A percentile compares a stretch with the other conserved stretches of the same genome.
Conservation (phyloP, 2,888 invertebrate genomes). For the Lasioglossum marginatum region DNA sequence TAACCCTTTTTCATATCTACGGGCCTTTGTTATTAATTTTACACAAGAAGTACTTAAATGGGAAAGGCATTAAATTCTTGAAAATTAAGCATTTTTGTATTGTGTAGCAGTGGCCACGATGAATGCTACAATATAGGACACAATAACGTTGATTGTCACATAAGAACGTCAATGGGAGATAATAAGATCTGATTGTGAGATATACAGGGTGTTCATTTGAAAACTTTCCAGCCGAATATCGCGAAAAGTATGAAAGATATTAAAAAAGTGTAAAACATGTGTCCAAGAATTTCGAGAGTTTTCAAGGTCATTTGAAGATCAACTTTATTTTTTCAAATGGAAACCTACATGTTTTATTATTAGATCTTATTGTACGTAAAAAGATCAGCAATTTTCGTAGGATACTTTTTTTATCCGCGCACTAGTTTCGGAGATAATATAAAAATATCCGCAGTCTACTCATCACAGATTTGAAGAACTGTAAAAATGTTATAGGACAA, state of each 20-base stretch:
- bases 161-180: background rate
- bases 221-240: too few species aligned
- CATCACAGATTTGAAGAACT: background rate
- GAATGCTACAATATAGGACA: background rate
- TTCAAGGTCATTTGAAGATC: too few species aligned
- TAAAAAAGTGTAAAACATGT: too few species aligned
- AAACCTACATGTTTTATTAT: too few species aligned
- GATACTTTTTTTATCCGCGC: too few species aligned
- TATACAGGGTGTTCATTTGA: background rate
- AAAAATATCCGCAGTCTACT: too few species aligned
- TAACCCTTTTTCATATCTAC: background rate
- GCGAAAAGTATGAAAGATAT: too few species aligned
- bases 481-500: background rate
- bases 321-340: too few species aligned
- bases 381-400: too few species aligned
- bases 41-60: background rate
- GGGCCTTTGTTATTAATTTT: background rate
- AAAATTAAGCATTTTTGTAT: background rate
- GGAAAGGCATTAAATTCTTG: background rate
- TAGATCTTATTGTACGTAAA: too few species aligned
- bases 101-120: background rate
- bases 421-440: too few species aligned
- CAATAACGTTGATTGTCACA: constrained; percentile 1
- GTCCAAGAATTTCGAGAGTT: too few species aligned
- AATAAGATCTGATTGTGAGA: constrained; percentile 6